Evolutionary conservation across 2,113 vertebrate genomes (phyloP), one percentile per base, ranked within the genome.

Genomic region (Pachypanchax playfairii): DNA sequence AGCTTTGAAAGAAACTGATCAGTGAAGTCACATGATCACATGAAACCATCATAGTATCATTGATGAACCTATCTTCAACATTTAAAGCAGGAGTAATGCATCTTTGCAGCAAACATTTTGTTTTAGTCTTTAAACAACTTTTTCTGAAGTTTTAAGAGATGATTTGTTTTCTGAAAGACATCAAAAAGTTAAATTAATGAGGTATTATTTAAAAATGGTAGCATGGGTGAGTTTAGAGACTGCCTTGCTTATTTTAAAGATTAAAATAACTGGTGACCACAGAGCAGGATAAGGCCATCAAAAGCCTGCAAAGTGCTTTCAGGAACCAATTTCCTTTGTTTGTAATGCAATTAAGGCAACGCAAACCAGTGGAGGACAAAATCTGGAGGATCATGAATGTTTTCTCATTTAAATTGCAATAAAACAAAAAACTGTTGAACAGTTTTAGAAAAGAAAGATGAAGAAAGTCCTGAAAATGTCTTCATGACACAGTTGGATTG

Each of bases 241-340:
- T 12, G 51, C 51, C 33, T 17, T 11, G 14, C 20, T 33, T 28
- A 13, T 8, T 39, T 11, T 42, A 38, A 28, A 56, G 53, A 41
- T 42, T 55, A 56, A 56, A 56, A 42, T 56, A 56, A 44, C 26
- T 21, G 3, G 13, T 31, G n/a, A 13, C 26, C 41, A 58, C 18
- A 29, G 3, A 31, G 18, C 38, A 29, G 54, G 38, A 42, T 5
- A n/a, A 39, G 25, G 38, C 17, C 38, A 42, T 42, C 11, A 22
- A 28, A 31, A 44, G 28, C 5, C 55, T 46, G 28, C 5, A 17
- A 44, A 33, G 8, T 31, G 41, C 33, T 58, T 44, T 58, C 28
- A 33, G 41, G 41, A 58, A 31, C 25, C 18, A 5, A 5, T 56
- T 56, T 42, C 54, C 54, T 56, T 25, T 28, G 54, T 56, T 56